Conservation (phyloP, 1,140 invertebrate species). For the Teleopsis dalmanni region DNA sequence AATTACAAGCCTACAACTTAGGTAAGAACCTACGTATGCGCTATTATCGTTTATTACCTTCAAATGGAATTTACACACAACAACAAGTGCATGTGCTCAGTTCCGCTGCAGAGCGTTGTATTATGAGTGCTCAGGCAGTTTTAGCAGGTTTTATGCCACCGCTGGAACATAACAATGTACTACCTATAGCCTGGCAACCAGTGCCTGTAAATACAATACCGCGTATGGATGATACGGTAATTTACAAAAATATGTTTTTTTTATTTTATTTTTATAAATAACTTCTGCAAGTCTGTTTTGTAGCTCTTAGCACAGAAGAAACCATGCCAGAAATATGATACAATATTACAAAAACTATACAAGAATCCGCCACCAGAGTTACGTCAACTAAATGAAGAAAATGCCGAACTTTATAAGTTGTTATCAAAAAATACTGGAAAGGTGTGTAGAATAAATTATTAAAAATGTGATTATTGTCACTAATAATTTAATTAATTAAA, state of each 20-base stretch:
- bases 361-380: slow-evolving; percentile 44
- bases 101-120: slow-evolving; percentile 71
- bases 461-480: neutral
- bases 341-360: slow-evolving; percentile 50
- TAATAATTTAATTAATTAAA: too few species aligned
- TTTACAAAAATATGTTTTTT: neutral
- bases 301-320: slow-evolving; percentile 57
- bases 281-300: slow-evolving; percentile 14
- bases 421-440: slow-evolving; percentile 57
- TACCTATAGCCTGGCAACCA: slow-evolving; percentile 74
- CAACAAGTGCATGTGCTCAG: slow-evolving; percentile 64
- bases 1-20: slow-evolving; percentile 65
- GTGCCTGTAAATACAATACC: slow-evolving; percentile 75
- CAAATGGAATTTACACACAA: slow-evolving; percentile 52
- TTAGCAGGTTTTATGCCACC: slow-evolving; percentile 79
- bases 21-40: slow-evolving; percentile 62
- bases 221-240: slow-evolving; percentile 60
- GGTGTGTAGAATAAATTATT: slow-evolving; percentile 17
- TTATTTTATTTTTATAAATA: slow-evolving; percentile 1
- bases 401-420: slow-evolving; percentile 55
- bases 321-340: slow-evolving; percentile 55
- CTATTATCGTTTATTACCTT: slow-evolving; percentile 60
- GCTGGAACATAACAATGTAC: slow-evolving; percentile 59
- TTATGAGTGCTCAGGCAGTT: slow-evolving; percentile 77
- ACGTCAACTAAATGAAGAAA: slow-evolving; percentile 50